Base-by-base conservation (phyloP, 2,888 invertebrate genomes). In the Andrena hattorfiana region DNA sequence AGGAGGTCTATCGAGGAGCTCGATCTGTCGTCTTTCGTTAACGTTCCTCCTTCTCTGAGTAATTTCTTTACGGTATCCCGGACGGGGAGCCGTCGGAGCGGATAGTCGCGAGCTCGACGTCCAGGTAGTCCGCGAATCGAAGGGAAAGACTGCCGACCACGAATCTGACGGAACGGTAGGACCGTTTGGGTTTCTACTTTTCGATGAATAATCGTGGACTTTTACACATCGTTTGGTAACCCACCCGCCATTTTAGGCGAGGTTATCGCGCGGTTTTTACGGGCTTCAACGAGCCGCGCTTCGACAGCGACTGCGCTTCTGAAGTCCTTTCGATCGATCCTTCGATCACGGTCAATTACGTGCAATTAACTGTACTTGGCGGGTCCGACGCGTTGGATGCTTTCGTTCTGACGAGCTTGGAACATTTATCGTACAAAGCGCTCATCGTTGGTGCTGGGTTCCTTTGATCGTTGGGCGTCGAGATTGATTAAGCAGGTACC, bases 81-180 rank as follows among this genome's bases (percentile, higher is more conserved):
- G 30, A 5, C 2, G 16, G 6, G n/a, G 35, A 13, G 26, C 20
- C 23, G 26, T 10, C 20, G 20, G 4, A 23, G 23, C 10, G 56
- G 56, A 42, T 42, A 23, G 56, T 56, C 23, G 54, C 13, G 20
- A 54, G 56, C 56, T 56, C 23, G 8, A 26, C 56, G 56, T 23
- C 32, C 32, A 32, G 48, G 30, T 67, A 42, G 67, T 26, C 26
- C 35, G 20, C 48, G 67, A 51, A 51, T 62, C 42, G 76, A 63
- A 23, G 59, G 51, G 79, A 71, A 79, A 81, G 81, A 80, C 81
- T 81, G 72, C 62, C 62, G 71, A 79, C 16, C 54, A 67, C 35
- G 63, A 72, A 59, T 81, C 68, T 68, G 28, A 68, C n/a, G 67
- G 66, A 66, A 51, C 42, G 49, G 16, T 60, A n/a, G 49, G 56